Evolutionary conservation across 1,140 invertebrate genomes (phyloP).

Genomic region (Melanaphis sacchari): DNA sequence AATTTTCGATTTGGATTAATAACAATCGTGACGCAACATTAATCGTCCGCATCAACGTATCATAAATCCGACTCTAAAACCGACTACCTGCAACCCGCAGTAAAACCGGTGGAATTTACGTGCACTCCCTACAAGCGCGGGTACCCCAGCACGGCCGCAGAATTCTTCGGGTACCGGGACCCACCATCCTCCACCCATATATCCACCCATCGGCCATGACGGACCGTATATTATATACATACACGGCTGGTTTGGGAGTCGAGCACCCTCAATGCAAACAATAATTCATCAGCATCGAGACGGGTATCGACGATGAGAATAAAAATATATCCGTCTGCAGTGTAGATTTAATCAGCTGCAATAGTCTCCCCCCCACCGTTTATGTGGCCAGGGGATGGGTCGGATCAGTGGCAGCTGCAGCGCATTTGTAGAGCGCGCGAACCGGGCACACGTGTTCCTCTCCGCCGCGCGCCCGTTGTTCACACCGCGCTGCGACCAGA

Average conservation of each 20-base stretch:
- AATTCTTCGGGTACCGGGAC: not conserved
- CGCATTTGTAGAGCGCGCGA: not conserved
- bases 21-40: no score
- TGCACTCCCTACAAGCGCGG: no score
- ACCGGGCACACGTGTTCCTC: not conserved
- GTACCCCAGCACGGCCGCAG: no score
- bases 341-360: not conserved
- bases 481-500: no score
- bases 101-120: not conserved
- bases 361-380: no score
- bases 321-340: not conserved
- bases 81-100: not conserved
- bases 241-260: not conserved
- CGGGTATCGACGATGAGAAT: not conserved
- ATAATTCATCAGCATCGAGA: not conserved
- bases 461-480: no score
- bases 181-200: no score
- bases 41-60: no score
- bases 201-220: no score
- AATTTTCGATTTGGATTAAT: no score
- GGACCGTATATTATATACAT: not conserved
- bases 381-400: no score
- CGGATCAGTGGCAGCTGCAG: not conserved
- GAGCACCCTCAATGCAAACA: not conserved
- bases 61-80: not conserved